Evolutionary conservation across 2,113 vertebrate species (phyloP).

Genomic region (Anguilla rostrata): DNA sequence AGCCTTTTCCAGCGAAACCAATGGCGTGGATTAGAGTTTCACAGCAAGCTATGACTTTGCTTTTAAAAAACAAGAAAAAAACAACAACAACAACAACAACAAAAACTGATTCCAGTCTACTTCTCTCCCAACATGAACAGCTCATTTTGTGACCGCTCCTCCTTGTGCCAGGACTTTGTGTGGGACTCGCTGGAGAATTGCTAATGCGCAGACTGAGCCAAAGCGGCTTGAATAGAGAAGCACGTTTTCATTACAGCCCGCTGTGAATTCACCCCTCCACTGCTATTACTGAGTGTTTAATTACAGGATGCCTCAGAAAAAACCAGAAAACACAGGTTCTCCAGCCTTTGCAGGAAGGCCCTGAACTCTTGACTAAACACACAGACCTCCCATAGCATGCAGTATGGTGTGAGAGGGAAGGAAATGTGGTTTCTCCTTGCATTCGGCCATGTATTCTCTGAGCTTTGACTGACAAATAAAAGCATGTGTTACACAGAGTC

Average conservation of each 20-base stretch:
- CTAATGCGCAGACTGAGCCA: slow-evolving; percentile 53
- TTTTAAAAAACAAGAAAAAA: background rate
- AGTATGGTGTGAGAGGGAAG: background rate
- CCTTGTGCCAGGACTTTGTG: background rate
- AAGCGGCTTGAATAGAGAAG: slow-evolving; percentile 41
- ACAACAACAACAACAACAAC: background rate
- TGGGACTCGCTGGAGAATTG: slow-evolving; percentile 43
- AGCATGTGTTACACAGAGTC: too few relatives aligned
- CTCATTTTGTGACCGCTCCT: background rate
- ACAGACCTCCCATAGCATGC: slow-evolving; percentile 1
- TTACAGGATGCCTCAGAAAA: slow-evolving; percentile 57
- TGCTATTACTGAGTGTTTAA: slow-evolving; percentile 65
- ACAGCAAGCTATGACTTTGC: background rate
- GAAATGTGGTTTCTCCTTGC: background rate
- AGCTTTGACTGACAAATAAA: too few relatives aligned
- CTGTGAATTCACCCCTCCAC: slow-evolving; percentile 58
- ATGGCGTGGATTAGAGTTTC: background rate
- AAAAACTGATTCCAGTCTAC: background rate
- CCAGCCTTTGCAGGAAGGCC: slow-evolving; percentile 33
- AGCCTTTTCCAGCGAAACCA: slow-evolving; percentile 21
- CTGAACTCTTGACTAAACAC: slow-evolving; percentile 19
- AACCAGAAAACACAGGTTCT: slow-evolving; percentile 61
- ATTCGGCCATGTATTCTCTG: background rate
- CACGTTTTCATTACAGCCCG: slow-evolving; percentile 56
- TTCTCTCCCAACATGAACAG: slow-evolving; percentile 19